Evolutionary conservation across 2,888 invertebrate genomes (phyloP).

Genomic region (Lumbricus terrestris): DNA sequence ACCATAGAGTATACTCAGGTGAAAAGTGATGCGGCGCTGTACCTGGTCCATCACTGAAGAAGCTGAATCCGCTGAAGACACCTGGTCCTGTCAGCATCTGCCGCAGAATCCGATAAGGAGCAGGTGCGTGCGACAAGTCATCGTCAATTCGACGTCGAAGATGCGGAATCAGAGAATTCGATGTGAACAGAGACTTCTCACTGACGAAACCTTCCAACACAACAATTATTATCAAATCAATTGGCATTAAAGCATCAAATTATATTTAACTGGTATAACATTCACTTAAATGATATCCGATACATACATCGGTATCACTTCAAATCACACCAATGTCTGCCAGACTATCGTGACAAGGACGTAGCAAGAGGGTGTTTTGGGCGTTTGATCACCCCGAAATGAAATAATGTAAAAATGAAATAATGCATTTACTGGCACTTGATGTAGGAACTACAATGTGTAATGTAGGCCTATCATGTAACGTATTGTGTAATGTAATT

Average conservation of each 20-base stretch:
- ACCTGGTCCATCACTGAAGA: conserved; percentile 44
- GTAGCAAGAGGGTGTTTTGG: too few relatives aligned
- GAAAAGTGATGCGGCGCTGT: background rate
- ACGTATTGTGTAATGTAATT: too few relatives aligned
- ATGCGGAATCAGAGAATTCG: conserved; percentile 50
- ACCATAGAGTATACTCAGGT: background rate
- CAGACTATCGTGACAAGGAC: background rate
- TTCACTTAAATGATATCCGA: background rate
- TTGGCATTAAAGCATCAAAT: too few relatives aligned
- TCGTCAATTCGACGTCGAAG: conserved; percentile 50
- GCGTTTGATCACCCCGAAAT: too few relatives aligned
- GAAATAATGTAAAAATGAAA: too few relatives aligned
- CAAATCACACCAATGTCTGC: too few relatives aligned
- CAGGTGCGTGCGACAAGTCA: conserved; percentile 54
- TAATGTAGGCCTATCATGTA: too few relatives aligned
- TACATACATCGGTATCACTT: too few relatives aligned
- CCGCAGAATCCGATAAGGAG: conserved; percentile 55
- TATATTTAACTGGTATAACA: background rate
- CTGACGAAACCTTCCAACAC: conserved; percentile 51
- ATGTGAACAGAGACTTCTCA: conserved; percentile 53
- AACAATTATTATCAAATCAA: too few relatives aligned
- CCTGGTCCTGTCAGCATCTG: conserved; percentile 57
- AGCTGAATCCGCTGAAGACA: conserved; percentile 53
- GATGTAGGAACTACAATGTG: too few relatives aligned
- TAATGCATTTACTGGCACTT: too few relatives aligned